A percentile compares a stretch with the other conserved stretches of the same genome.
Conservation (phyloP, 2,113 vertebrate species). For the Gymnocephalus cernua region DNA sequence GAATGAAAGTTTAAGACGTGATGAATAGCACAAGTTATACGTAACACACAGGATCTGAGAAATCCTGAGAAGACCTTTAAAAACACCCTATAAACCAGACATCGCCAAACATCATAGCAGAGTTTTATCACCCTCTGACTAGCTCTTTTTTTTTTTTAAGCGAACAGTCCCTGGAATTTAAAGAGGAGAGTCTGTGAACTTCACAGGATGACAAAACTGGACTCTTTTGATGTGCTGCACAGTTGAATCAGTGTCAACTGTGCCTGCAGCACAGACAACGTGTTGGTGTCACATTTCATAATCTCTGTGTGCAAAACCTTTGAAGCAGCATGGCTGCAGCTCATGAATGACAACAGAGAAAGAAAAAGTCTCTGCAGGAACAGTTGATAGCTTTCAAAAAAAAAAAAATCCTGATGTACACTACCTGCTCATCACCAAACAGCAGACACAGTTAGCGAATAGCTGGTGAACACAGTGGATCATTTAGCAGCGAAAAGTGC, state of each 20-base stretch:
- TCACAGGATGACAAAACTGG: constrained; percentile 37
- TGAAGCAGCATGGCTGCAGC: constrained; percentile 40
- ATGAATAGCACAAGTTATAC: constrained; percentile 13
- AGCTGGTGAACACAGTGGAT: neutral
- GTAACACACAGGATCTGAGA: neutral
- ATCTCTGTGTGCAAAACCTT: constrained; percentile 46
- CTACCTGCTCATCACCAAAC: neutral
- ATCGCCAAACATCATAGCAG: neutral
- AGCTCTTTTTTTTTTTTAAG: neutral
- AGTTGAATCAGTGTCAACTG: constrained; percentile 51
- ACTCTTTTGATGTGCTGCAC: constrained; percentile 49
- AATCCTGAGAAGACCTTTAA: constrained; percentile 2
- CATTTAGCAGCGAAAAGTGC: neutral
- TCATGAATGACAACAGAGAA: constrained; percentile 28
- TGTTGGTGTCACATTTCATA: constrained; percentile 66
- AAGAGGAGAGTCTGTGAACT: constrained; percentile 33
- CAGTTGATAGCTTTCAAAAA: neutral
- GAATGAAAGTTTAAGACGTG: neutral
- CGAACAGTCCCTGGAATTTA: constrained; percentile 39
- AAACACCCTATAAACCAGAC: constrained; percentile 25
- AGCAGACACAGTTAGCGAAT: too few relatives aligned
- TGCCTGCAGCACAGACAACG: constrained; percentile 38
- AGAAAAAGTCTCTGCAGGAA: constrained; percentile 7
- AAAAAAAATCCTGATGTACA: neutral
- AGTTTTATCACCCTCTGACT: constrained; percentile 10